phyloP scores from a whole-genome alignment of 2,888 invertebrate genomes.

The Parnassius smintheus region DNA sequence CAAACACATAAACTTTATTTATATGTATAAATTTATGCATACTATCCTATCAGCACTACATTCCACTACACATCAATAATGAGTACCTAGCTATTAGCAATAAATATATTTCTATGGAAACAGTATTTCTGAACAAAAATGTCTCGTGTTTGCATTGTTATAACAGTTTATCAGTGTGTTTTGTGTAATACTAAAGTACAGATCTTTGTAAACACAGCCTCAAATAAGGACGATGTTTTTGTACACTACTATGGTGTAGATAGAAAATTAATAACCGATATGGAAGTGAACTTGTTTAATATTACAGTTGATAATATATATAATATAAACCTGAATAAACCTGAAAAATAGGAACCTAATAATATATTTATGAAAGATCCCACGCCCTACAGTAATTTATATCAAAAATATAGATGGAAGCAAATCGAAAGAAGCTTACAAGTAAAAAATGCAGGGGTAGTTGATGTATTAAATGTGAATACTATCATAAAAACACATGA shows the following conservation, averaged over 20 bases:
- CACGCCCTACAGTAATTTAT: constrained; percentile 53
- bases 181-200: constrained; percentile 42
- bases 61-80: neutral
- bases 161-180: constrained; percentile 9
- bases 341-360: no score
- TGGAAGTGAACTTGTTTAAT: constrained; percentile 54
- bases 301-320: no score
- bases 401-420: constrained; percentile 52
- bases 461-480: constrained; percentile 48
- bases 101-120: constrained; percentile 28
- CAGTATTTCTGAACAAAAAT: constrained; percentile 34
- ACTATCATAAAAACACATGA: constrained; percentile 42
- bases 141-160: neutral
- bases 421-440: constrained; percentile 45
- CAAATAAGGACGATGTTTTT: constrained; percentile 37
- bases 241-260: constrained; percentile 44
- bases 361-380: constrained; percentile 59
- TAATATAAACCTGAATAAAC: no score
- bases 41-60: neutral
- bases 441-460: constrained; percentile 43
- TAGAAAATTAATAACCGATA: constrained; percentile 47
- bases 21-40: neutral
- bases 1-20: no score
- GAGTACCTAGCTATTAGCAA: neutral
- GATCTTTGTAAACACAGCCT: constrained; percentile 45